Conservation (phyloP, 2,797 vertebrate species). For the Cynodonichthys magdalenae region DNA sequence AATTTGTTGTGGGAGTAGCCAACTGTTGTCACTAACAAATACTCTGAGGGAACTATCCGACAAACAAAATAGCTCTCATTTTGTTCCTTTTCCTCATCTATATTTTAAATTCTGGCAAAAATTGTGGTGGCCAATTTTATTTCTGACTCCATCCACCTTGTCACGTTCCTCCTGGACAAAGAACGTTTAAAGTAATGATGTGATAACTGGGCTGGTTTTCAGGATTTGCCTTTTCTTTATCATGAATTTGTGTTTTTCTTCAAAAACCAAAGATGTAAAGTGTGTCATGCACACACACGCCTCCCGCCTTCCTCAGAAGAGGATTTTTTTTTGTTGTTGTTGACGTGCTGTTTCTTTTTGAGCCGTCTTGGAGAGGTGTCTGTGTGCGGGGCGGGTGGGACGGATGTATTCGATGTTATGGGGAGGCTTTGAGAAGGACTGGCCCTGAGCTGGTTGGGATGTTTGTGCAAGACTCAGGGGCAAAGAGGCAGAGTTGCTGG, state of each 20-base stretch:
- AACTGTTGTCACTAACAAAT: too few relatives aligned
- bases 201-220: conserved; percentile 6
- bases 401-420: conserved; percentile 52
- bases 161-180: conserved; percentile 35
- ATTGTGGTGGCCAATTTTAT: background rate
- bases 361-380: background rate
- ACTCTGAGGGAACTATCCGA: too few relatives aligned
- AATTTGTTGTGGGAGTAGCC: too few relatives aligned
- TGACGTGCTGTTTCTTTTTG: conserved; percentile 41
- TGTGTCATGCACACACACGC: background rate
- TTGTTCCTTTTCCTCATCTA: too few relatives aligned
- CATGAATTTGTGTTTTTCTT: conserved; percentile 25
- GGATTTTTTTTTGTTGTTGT: conserved; percentile 6
- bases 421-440: conserved; percentile 55
- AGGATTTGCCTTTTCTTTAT: conserved; percentile 15
- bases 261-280: background rate
- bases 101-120: too few relatives aligned
- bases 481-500: conserved; percentile 71
- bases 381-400: conserved; percentile 12
- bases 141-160: conserved; percentile 20
- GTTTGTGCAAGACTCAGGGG: conserved; percentile 70
- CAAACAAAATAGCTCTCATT: too few relatives aligned
- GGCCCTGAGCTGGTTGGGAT: conserved; percentile 66
- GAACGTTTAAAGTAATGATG: conserved; percentile 23
- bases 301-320: conserved; percentile 13